phyloP scores from a whole-genome alignment of 2,888 invertebrate species.

The Galerucella nymphaeae region DNA sequence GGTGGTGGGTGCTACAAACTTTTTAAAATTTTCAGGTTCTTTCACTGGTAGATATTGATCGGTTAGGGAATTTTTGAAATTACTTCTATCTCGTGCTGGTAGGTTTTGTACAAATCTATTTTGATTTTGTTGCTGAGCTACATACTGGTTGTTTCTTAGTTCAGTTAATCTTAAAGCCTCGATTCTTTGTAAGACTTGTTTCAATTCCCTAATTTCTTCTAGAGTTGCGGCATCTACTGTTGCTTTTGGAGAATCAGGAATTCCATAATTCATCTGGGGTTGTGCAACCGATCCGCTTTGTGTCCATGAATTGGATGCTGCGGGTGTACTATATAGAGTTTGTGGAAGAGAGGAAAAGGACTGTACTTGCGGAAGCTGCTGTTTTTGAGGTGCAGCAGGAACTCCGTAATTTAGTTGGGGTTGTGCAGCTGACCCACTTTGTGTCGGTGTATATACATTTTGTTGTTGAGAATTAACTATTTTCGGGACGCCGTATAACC shows the following conservation, averaged over 20 bases:
- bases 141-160: not conserved
- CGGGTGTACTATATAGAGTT: not conserved
- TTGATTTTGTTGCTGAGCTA: conserved; percentile 21
- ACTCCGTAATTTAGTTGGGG: conserved; percentile 27
- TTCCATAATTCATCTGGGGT: conserved; percentile 16
- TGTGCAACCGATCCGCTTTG: not conserved
- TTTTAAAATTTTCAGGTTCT: conserved; percentile 36
- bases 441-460: conserved; percentile 5
- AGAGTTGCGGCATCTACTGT: conserved; percentile 23
- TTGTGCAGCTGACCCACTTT: not conserved
- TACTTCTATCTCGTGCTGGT: conserved; percentile 33
- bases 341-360: not conserved
- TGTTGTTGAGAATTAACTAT: not conserved
- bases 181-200: conserved; percentile 22
- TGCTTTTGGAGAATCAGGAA: not conserved
- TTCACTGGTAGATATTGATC: conserved; percentile 43
- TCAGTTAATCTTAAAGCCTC: conserved; percentile 12
- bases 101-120: conserved; percentile 36
- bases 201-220: conserved; percentile 25
- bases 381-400: not conserved
- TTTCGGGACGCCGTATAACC: not conserved
- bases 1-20: conserved; percentile 9
- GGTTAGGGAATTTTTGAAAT: conserved; percentile 35
- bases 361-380: not conserved
- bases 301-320: not conserved